Base-by-base conservation (phyloP, 2,888 invertebrate species). In the Caradrina kadenii region DNA sequence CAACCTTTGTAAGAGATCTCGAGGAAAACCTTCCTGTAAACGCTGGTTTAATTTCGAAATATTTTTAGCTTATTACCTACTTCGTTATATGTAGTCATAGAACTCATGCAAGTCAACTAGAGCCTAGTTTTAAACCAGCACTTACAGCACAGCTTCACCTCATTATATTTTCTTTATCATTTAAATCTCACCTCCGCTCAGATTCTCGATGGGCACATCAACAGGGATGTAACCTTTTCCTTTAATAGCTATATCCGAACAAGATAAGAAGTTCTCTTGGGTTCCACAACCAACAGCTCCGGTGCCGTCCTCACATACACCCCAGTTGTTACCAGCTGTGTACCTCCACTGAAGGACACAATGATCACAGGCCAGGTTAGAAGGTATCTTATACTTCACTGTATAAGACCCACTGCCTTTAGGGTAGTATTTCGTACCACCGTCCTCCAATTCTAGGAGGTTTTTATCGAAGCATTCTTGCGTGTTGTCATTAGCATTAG, bases 321-420 rank as follows among this genome's bases (percentile, higher is more conserved):
- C 98, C 98, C 98, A 98, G 89, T 98, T 98, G 88, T 98, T 98
- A 0, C 97, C 98, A 52, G 98, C 98, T 8, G 97, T 96, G 88
- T 98, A 99, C 81, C 97, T 96, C 98, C 98, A 99, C 86, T 98
- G 98, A 0, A 98, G 94, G 0, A 98, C 97, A 87, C 98, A 98
- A 86, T 98, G 98, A 0, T 96, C 96, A 86, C 98, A 98, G 13
- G 96, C 96, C 7, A 98, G 85, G 17, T 96, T 97, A 48, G 91
- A 50, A 0, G 96, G 97, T 0, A 97, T 92, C 65, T 96, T 95
- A 77, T 97, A 97, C 61, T 96, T 96, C 53, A 97, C 96, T 76
- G 97, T 97, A 87, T 98, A 98, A 21, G 97, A 96, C 59, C 96
- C 96, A 75, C 97, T 97, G 70, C 97, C 97, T 26, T 96, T 96